Evolutionary conservation across 92 coral and sea anemone species (phyloP).

Genomic region (Chrysogorgia sp.): DNA sequence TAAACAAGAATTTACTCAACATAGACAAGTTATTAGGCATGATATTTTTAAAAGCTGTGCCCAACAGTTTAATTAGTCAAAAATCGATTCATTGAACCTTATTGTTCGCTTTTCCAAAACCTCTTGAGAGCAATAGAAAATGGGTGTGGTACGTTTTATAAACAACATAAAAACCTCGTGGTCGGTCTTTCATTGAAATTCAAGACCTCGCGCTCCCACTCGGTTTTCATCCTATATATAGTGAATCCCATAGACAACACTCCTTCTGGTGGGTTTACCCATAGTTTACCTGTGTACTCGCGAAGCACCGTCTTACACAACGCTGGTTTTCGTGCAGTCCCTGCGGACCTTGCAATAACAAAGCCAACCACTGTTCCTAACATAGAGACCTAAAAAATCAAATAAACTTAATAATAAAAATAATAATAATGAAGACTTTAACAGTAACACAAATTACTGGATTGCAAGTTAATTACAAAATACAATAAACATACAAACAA

Average conservation of each 20-base stretch:
- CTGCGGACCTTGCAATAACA: conserved; percentile 73
- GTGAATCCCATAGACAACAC: too few species aligned
- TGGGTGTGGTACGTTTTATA: not conserved
- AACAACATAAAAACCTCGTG: not conserved
- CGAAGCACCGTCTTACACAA: conserved; percentile 24
- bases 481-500: not conserved
- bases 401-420: not conserved
- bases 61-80: not conserved
- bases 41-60: too few species aligned
- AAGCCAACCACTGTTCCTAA: conserved; percentile 76
- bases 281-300: conserved; percentile 24
- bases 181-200: too few species aligned
- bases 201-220: too few species aligned
- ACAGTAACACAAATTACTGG: not conserved
- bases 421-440: not conserved
- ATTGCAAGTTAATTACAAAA: not conserved
- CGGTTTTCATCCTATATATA: too few species aligned
- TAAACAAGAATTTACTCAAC: too few species aligned
- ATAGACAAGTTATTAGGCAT: too few species aligned
- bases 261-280: too few species aligned
- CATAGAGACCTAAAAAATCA: conserved; percentile 63
- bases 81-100: too few species aligned
- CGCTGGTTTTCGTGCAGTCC: conserved; percentile 53
- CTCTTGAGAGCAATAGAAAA: too few species aligned
- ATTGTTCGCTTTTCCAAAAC: too few species aligned